These are phyloP conservation scores for Myotis davidii DNA, from an alignment of 2,113 vertebrate species.

Conservation along the genomic window DNA sequence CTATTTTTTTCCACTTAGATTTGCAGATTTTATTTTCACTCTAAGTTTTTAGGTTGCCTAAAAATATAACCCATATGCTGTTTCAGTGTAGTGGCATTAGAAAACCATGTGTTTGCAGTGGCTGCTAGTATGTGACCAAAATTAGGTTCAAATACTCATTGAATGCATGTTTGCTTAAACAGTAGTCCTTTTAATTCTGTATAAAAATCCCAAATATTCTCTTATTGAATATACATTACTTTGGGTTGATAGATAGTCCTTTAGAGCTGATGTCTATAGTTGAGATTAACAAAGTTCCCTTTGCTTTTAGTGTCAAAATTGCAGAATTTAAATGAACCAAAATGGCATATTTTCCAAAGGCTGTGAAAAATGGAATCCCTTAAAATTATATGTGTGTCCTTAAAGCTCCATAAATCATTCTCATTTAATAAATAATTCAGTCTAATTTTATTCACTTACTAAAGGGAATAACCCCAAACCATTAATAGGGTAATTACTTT, in stretches of 20 bases:
- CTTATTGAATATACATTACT: background rate
- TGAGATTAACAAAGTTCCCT: slow-evolving; percentile 40
- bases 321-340: slow-evolving; percentile 18
- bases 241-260: background rate
- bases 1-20: slow-evolving; percentile 53
- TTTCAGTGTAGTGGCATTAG: slow-evolving; percentile 48
- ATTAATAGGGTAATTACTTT: slow-evolving; percentile 62
- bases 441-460: slow-evolving; percentile 68
- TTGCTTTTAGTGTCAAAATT: slow-evolving; percentile 37
- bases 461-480: slow-evolving; percentile 57
- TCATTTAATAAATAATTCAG: slow-evolving; percentile 33
- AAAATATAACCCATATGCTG: slow-evolving; percentile 32
- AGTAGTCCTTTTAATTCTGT: slow-evolving; percentile 5
- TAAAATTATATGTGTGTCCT: slow-evolving; percentile 14
- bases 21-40: background rate
- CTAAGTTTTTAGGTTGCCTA: slow-evolving; percentile 33
- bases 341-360: slow-evolving; percentile 35
- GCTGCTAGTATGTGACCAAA: slow-evolving; percentile 54
- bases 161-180: slow-evolving; percentile 55
- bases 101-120: slow-evolving; percentile 37
- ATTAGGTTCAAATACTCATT: slow-evolving; percentile 44
- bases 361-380: background rate
- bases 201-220: background rate
- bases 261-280: background rate
- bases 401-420: slow-evolving; percentile 32